Base-by-base conservation (phyloP, 92 coral and sea anemone species). In the Bergia puertoricense region DNA sequence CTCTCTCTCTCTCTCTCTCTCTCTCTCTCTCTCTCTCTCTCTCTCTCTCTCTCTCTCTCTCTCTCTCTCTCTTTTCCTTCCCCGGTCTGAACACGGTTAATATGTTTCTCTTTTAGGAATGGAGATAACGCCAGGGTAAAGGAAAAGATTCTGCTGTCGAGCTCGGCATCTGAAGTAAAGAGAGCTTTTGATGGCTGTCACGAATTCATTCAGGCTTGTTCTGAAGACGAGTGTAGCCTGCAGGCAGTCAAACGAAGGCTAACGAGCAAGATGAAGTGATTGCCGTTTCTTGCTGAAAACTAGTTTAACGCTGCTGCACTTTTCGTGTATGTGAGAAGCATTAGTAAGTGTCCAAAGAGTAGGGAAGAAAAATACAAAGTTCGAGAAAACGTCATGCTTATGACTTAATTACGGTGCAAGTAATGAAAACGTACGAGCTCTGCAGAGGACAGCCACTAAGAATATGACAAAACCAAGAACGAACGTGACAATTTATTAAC, bases 181-280 rank as follows among this genome's bases (percentile, higher is more conserved):
- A 81, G 20, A 43, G 86, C 75, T 22, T 81, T 81, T 15, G 86
- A 81, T 10, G 86, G 86, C 57, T 81, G 51, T 42, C 86, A 81
- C 76, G 86, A 81, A 22, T 81, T 81, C 46, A 62, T 81, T 4
- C 86, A 81, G 74, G 86, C 86, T 1, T 81, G 86, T 45, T 81
- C 86, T 6, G 76, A 81, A 50, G 86, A 81, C 76, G 86, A 81
- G 75, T 81, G 86, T 30, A 62, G 54, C 23, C 36, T 81, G 23
- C 86, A 81, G 18, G 20, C 86, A n/a, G 22, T 81, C 8, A 81
- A 81, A 81, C 86, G 51, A n/a, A 81, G 22, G 37, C 51, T 81
- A 20, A 41, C 54, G 18, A 68, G 76, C 76, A 81, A 66, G 75
- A 62, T 81, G 30, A 81, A 81, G 76, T 81, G 45, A 74, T 16